Conservation (phyloP, 2,113 vertebrate species). For the Globicephala melas region DNA sequence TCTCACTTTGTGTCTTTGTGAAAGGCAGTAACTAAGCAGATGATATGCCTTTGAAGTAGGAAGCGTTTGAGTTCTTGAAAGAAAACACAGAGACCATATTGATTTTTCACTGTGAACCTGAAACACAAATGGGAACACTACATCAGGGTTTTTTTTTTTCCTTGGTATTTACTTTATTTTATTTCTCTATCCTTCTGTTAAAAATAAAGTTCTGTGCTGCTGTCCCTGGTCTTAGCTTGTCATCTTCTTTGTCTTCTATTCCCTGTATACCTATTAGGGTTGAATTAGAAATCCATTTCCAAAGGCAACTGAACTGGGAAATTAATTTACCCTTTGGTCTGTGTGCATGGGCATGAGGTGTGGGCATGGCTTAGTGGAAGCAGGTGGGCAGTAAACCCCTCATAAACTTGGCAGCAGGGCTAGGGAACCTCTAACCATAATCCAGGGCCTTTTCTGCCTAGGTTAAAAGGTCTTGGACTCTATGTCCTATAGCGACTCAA, state of each 20-base stretch:
- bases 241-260: not conserved
- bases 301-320: not conserved
- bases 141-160: not conserved
- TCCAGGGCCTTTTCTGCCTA: not conserved
- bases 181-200: not conserved
- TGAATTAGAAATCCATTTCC: not conserved
- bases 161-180: not conserved
- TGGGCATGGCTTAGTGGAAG: not conserved
- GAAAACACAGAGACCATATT: not conserved
- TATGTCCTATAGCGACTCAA: not conserved
- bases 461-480: not conserved
- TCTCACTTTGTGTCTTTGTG: not conserved
- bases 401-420: not conserved
- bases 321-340: not conserved
- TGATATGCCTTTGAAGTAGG: conserved; percentile 26
- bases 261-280: not conserved
- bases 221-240: not conserved
- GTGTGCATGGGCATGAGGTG: not conserved
- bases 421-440: not conserved
- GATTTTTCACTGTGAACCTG: conserved; percentile 17
- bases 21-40: conserved; percentile 20
- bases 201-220: not conserved
- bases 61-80: conserved; percentile 30
- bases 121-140: not conserved
- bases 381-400: not conserved